Base-by-base conservation (phyloP, 2,113 vertebrate genomes). In the Alethe castanea region DNA sequence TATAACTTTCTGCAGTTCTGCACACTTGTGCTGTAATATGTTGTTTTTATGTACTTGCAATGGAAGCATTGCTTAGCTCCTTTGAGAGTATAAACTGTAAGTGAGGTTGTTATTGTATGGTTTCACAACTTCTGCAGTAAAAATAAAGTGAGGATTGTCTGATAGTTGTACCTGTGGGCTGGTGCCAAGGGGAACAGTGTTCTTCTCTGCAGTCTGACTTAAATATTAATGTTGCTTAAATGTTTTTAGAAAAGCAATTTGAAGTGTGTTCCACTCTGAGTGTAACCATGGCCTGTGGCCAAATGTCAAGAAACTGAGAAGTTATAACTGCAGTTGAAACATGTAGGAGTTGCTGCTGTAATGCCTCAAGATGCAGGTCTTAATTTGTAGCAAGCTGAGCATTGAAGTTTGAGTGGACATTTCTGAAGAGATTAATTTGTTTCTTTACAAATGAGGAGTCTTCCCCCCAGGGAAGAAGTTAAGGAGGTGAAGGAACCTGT, bases 211-310 rank as follows among this genome's bases (percentile, higher is more conserved):
- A 80, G 71, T 26, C 85, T 59, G 47, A 71, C 81, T 83, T 94
- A 7, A 95, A 91, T 95, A 81, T 94, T 94, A 62, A 94, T 92
- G 91, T 84, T 17, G 19, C 81, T 94, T 94, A 80, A 91, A 74
- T 73, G 85, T 89, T 94, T 94, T 66, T 70, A 53, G 85, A 81
- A 57, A 78, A 92, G 88, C 85, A 88, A 5, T 70, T 93, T 73
- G 54, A 71, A 90, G 73, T 73, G 62, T 77, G 71, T 70, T 94
- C 59, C 17, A 28, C 56, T 88, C 40, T 71, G 85, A 69, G 79
- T 83, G 56, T 88, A 89, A 71, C 62, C 82, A 23, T 83, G 87
- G 90, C 92, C 90, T 44, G n/a, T 70, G 85, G 95, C 93, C 74
- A 87, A 54, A 85, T 83, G 87, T 83, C 81, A 95, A 62, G 90